These are phyloP conservation scores for Macheiramphus alcinus DNA, from an alignment of 2,113 vertebrate genomes.

Conservation along the genomic window DNA sequence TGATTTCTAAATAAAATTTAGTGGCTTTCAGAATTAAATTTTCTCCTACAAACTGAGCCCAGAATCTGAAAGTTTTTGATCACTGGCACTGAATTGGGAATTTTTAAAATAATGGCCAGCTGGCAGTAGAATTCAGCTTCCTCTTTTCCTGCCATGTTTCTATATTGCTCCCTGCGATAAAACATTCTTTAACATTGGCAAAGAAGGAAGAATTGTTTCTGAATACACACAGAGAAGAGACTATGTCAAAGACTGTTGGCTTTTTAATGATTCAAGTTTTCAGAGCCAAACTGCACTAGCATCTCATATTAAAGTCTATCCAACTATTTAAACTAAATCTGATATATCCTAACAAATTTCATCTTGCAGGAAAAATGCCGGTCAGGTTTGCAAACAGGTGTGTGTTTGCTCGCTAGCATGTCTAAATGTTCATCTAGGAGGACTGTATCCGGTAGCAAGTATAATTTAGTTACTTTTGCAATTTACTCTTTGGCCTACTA, in stretches of 20 bases:
- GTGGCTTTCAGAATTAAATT: neutral
- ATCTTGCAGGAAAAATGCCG: neutral
- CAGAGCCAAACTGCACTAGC: neutral
- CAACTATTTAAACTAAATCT: neutral
- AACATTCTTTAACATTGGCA: neutral
- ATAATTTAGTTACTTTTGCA: neutral
- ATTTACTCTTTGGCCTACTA: conserved; percentile 15
- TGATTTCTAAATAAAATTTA: neutral
- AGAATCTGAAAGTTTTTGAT: neutral
- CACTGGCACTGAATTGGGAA: neutral
- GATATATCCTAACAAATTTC: neutral
- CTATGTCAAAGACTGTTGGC: neutral
- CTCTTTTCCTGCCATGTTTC: neutral
- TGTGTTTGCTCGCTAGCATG: neutral
- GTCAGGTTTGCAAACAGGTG: neutral
- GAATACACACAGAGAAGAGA: neutral
- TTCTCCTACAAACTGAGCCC: neutral
- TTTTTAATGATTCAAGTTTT: neutral
- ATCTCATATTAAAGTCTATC: neutral
- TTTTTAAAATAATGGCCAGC: neutral
- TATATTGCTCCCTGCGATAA: neutral
- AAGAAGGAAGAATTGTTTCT: neutral
- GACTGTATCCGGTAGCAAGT: neutral
- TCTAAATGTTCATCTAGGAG: neutral
- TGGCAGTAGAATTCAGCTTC: neutral